A percentile compares a stretch with the other conserved stretches of the same genome.
Evolutionary conservation across 2,797 vertebrate genomes (phyloP).

Genomic region (Synanceia verrucosa): DNA sequence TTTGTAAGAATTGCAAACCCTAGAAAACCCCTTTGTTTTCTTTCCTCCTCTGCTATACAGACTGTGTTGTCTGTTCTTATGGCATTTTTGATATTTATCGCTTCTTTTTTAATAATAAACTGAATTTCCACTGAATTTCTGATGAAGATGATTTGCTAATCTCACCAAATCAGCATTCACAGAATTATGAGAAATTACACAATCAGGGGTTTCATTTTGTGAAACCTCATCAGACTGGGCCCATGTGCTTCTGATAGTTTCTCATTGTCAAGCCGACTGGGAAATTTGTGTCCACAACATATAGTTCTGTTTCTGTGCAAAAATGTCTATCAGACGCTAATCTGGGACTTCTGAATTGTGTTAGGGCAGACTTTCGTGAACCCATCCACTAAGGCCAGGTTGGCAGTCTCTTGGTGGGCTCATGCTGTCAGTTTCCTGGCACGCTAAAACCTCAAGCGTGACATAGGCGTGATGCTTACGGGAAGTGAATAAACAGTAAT

Average conservation of each 20-base stretch:
- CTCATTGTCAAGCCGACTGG: neutral
- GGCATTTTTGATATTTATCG: neutral
- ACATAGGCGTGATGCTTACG: conserved; percentile 62
- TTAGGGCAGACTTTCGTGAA: neutral
- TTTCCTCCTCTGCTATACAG: neutral
- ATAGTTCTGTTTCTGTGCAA: neutral
- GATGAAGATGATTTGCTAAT: conserved; percentile 4
- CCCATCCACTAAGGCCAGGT: neutral
- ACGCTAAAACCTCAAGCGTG: conserved; percentile 60
- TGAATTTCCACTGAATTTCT: conserved; percentile 34
- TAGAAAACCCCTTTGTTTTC: neutral
- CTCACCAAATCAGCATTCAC: neutral
- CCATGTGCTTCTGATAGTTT: no score
- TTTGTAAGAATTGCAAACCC: neutral
- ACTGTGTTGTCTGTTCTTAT: neutral
- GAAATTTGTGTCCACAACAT: neutral
- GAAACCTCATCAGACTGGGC: no score
- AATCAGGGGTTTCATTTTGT: neutral
- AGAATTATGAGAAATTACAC: neutral
- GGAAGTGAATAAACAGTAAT: conserved; percentile 72
- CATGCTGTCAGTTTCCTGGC: conserved; percentile 58
- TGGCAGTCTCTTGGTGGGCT: conserved; percentile 23
- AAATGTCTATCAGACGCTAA: neutral
- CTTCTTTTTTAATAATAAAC: neutral
- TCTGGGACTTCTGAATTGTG: neutral